phyloP scores from a whole-genome alignment of 2,113 vertebrate genomes.

The Illadopsis cleaveri region DNA sequence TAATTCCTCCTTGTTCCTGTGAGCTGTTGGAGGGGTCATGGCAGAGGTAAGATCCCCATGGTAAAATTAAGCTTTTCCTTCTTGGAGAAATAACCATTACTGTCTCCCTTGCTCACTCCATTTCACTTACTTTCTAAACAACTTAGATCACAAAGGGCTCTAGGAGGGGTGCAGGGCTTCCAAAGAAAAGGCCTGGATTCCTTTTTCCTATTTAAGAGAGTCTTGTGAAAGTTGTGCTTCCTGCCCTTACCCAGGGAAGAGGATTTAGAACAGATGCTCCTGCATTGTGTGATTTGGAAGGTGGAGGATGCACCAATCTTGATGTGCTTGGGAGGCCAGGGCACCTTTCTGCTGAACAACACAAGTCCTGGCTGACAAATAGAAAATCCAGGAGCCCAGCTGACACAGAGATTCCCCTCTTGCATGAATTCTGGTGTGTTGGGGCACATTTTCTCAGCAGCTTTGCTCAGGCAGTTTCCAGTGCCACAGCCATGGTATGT shows the following conservation, averaged over 20 bases:
- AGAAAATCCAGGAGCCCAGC: not conserved
- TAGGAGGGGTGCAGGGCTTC: not conserved
- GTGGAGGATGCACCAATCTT: not conserved
- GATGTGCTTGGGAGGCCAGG: not conserved
- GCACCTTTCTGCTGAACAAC: not conserved
- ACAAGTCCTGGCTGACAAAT: not conserved
- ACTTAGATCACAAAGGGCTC: not conserved
- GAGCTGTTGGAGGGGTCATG: not conserved
- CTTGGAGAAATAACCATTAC: not conserved
- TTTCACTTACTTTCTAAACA: constrained; percentile 13
- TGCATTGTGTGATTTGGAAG: not conserved
- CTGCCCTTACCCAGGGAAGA: not conserved
- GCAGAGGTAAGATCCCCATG: not conserved
- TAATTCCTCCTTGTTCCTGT: not conserved
- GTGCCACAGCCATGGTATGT: accelerated
- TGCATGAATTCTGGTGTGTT: accelerated
- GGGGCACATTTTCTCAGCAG: not conserved
- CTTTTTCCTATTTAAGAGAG: not conserved
- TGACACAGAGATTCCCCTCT: not conserved
- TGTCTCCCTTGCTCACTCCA: not conserved
- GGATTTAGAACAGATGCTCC: not conserved
- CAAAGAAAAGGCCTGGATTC: not conserved
- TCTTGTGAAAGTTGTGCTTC: not conserved
- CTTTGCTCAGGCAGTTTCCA: not conserved
- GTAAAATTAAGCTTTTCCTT: constrained; percentile 24